Base-by-base conservation (phyloP, 2,888 invertebrate species). In the Pammene fasciana region DNA sequence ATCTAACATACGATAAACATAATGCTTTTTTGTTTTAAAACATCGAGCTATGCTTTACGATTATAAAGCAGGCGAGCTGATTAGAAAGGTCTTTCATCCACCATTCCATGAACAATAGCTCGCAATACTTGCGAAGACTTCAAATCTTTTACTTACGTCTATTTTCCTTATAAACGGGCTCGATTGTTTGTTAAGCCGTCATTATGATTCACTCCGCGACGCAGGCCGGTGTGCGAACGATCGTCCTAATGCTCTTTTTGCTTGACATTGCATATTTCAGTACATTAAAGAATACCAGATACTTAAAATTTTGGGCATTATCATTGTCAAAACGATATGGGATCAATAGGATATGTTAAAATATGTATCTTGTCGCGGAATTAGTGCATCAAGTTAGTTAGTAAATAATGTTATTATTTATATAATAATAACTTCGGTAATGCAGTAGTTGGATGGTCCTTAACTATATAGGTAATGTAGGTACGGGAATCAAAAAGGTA, bases 131-230 rank as follows among this genome's bases (percentile, higher is more conserved):
- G 72, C 72, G 52, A 67, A 36, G 73, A 72, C 74, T 76, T 72
- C 71, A 68, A 75, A 75, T 75, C 56, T 70, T 72, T 70, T 67
- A 57, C 67, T 71, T 75, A 75, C 71, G 67, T 71, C 64, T 72
- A 76, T 75, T 78, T 79, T 77, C 78, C 78, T 76, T 74, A 74
- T 77, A 78, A 76, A 74, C 71, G 72, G 72, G 73, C 72, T 73
- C 75, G 72, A 67, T 73, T 71, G 72, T 75, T 76, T 76, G 74
- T 74, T 72, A 74, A 66, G 68, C 55, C 66, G 62, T 71, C 70
- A 81, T 82, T 82, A 75, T 73, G 77, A 83, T 83, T 82, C 82
- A 76, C 73, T 73, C 67, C 79, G 74, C 76, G 74, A 65, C 74
- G 68, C 72, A 48, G 70, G 70, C 68, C 65, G 67, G 73, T 54